Conservation (phyloP, 2,888 invertebrate species). For the Ommatoiulus sabulosus region DNA sequence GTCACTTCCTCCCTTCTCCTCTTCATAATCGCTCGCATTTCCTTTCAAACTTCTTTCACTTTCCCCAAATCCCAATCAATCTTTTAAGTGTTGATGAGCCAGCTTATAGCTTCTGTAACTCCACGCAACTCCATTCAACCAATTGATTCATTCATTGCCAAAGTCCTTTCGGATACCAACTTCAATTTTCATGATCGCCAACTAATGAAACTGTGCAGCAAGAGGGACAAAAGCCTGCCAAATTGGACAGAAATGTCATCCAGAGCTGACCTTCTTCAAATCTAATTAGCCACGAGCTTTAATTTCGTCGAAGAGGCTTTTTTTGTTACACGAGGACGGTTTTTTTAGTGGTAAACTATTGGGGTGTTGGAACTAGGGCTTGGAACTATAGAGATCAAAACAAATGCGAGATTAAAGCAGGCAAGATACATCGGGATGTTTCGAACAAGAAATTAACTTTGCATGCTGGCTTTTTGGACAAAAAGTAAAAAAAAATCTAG, state of each 20-base stretch:
- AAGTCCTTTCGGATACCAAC: neutral
- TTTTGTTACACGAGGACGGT: neutral
- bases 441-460: neutral
- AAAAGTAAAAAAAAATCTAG: too few relatives aligned
- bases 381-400: constrained; percentile 1
- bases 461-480: too few relatives aligned
- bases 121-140: neutral
- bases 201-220: neutral
- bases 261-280: constrained; percentile 6
- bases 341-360: neutral
- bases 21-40: constrained; percentile 13
- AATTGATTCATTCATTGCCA: neutral
- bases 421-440: neutral
- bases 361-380: neutral
- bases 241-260: constrained; percentile 31
- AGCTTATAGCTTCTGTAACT: constrained; percentile 22
- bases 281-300: constrained; percentile 33
- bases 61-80: constrained; percentile 36
- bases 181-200: constrained; percentile 5
- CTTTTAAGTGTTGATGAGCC: constrained; percentile 43
- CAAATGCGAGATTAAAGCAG: constrained; percentile 11
- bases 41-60: constrained; percentile 36
- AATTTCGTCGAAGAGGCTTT: neutral
- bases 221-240: neutral
- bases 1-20: constrained; percentile 10